Evolutionary conservation across 2,888 invertebrate species (phyloP), one percentile per base, ranked within the genome.

Genomic region (Hesperia comma): DNA sequence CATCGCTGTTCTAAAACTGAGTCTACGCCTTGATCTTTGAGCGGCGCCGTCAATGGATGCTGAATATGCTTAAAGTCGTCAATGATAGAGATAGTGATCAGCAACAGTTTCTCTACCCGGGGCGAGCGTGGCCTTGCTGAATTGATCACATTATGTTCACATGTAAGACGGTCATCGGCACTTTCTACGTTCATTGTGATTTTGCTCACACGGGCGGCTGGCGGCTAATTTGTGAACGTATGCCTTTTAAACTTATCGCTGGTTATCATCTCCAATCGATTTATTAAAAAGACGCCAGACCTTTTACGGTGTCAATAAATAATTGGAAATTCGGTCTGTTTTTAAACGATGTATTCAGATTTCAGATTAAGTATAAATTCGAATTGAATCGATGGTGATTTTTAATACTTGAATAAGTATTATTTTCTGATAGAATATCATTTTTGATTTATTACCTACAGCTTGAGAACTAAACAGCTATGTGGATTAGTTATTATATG

Each of bases 31-130:
- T 0, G 15, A 14, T 43, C n/a, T 21, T 15, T 12, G 19, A 32
- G n/a, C 1, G 6, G 17, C 53, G 41, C 21, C 26, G 53, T 41
- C 54, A 32, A 60, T 66, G 66, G 58, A 54, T 15, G 21, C 5
- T 14, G 33, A 60, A 60, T 43, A 33, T 19, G n/a, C 33, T 41
- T n/a, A 8, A 32, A 60, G 40, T 55, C 33, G 19, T 55, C 53
- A 21, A 26, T 33, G 66, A 66, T 46, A 54, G 60, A 37, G 66
- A 60, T 66, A 61, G 54, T 60, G 66, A 55, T 60, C 60, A 53
- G 15, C 51, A 58, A 64, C 74, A 75, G 72, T 78, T 78, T 78
- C 78, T 76, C 73, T 73, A 74, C 77, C 76, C 67, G 75, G 69
- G 77, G 77, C 78, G 55, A 71, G 58, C 64, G 68, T 62, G 69